A percentile compares a stretch with the other conserved stretches of the same genome.
phyloP scores from a whole-genome alignment of 1,140 invertebrate species.

The Drosophila nigrodunni region DNA sequence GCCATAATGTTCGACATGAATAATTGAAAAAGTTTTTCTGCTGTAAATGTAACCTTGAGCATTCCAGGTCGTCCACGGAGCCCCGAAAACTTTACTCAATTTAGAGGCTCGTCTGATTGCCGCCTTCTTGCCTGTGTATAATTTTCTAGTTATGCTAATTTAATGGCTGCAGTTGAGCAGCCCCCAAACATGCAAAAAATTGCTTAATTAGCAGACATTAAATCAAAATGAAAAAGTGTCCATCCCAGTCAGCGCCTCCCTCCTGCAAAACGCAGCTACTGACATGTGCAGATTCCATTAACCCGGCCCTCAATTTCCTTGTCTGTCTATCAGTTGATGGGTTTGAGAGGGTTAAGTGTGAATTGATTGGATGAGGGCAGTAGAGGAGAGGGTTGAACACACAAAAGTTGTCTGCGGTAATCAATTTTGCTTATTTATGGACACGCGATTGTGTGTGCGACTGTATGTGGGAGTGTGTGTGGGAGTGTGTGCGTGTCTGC shows the following conservation, averaged over 20 bases:
- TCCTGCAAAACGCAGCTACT: conserved; percentile 41
- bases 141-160: conserved; percentile 82
- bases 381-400: conserved; percentile 58
- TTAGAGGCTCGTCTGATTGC: conserved; percentile 29
- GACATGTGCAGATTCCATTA: conserved; percentile 70
- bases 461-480: conserved; percentile 39
- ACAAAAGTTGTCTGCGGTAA: conserved; percentile 79
- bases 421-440: conserved; percentile 82
- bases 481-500: conserved; percentile 7
- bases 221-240: conserved; percentile 76
- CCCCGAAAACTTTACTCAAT: conserved; percentile 50
- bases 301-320: not conserved
- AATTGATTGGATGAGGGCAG: conserved; percentile 5
- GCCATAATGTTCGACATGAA: conserved; percentile 77
- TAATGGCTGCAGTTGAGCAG: conserved; percentile 63
- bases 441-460: conserved; percentile 32
- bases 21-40: conserved; percentile 79
- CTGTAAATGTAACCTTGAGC: conserved; percentile 70
- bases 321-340: conserved; percentile 17
- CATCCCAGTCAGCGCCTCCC: not conserved
- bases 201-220: conserved; percentile 80
- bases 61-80: conserved; percentile 22
- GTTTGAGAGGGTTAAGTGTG: conserved; percentile 3
- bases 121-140: conserved; percentile 51
- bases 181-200: conserved; percentile 59